These are phyloP conservation scores for Limnephilus rhombicus DNA, from an alignment of 2,888 invertebrate genomes.

Conservation along the genomic window DNA sequence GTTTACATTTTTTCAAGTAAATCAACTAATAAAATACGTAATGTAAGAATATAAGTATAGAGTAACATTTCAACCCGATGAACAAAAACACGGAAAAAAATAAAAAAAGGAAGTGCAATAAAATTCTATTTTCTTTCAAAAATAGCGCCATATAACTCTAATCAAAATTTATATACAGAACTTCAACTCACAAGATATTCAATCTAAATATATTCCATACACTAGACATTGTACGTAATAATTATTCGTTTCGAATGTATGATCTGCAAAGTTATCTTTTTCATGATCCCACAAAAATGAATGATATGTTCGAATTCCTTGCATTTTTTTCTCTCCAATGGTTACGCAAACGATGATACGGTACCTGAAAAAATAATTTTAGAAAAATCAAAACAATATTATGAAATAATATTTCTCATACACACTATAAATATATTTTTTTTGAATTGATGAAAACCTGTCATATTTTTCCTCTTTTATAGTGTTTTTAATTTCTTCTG, in stretches of 20 bases:
- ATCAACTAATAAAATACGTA: too few species aligned
- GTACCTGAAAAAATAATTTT: constrained; percentile 75
- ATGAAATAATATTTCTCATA: not conserved
- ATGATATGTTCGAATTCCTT: constrained; percentile 80
- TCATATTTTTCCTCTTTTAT: constrained; percentile 83
- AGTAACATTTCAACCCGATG: too few species aligned
- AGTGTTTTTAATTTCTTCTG: constrained; percentile 79
- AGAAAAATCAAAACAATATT: not conserved
- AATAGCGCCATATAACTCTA: too few species aligned
- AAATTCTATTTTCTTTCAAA: too few species aligned
- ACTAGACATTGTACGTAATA: constrained; percentile 82
- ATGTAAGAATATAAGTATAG: too few species aligned
- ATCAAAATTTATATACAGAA: too few species aligned
- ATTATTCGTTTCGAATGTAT: constrained; percentile 80
- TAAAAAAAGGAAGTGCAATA: too few species aligned
- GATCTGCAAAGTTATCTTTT: constrained; percentile 80
- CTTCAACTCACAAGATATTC: constrained; percentile 66
- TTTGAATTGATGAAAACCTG: constrained; percentile 73
- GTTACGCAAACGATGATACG: constrained; percentile 81
- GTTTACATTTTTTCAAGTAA: too few species aligned
- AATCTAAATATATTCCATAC: constrained; percentile 85
- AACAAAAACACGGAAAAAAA: too few species aligned
- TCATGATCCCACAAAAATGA: constrained; percentile 84
- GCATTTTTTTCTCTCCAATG: constrained; percentile 83
- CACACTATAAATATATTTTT: not conserved